Base-by-base conservation (phyloP, 2,888 invertebrate species). In the Isotomurus palustris region DNA sequence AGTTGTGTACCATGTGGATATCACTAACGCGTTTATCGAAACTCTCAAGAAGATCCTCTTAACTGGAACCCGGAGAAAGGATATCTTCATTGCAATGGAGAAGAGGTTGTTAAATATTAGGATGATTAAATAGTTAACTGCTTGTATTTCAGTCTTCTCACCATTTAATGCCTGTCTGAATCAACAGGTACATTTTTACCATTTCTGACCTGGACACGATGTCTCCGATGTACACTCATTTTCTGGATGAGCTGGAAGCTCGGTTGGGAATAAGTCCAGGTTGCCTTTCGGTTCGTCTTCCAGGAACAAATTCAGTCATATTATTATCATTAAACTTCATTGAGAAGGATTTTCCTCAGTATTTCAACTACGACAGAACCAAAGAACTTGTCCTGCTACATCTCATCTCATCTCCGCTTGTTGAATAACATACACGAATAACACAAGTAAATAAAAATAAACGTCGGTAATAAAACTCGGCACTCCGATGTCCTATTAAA, bases 191-290 rank as follows among this genome's bases (percentile, higher is more conserved):
- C 74, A 91, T 91, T 6, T 92, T 91, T 72, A 90, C 90, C 0
- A 75, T 88, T 64, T 81, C 83, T 14, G 88, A 91, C 71, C 80
- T 87, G 74, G 88, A 90, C 62, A 82, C 85, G 0, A 84, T 84
- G n/a, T 90, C 91, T 1, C 91, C 91, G 0, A 90, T 90, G 77
- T 91, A 87, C 72, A 90, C 90, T 72, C 85, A 88, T 77, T 91
- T 91, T 76, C 76, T 88, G 1, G 78, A 81, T 29, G 77, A 83
- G 60, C 71, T 85, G 14, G 77, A 80, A 56, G 78, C 78, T 69
- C 24, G 47, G 17, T 58, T 68, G 27, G 56, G 52, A 21, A 25
- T 67, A 2, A 58, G 28, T 28, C 60, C 56, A 1, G 60, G 60
- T 2, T 60, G 53, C 14, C 29, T 56, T 3, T 47, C 51, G 22